phyloP scores from a whole-genome alignment of 2,113 vertebrate species.

The Leiothrix lutea region DNA sequence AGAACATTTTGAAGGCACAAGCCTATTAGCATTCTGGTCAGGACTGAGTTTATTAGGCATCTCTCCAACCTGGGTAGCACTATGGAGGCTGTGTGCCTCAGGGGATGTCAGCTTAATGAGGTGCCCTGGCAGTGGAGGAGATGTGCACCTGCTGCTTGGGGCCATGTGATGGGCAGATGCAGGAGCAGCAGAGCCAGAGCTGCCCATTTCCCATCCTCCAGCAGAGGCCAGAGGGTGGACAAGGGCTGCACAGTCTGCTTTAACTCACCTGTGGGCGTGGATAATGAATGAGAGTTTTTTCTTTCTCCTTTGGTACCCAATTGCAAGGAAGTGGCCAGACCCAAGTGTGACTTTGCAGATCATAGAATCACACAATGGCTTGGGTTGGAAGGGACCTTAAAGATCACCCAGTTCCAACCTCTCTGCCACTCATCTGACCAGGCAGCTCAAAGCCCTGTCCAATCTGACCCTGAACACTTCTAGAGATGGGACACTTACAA shows the following conservation, averaged over 20 bases:
- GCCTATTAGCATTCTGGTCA: conserved; percentile 34
- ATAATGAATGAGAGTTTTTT: neutral
- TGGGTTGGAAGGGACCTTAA: neutral
- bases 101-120: conserved; percentile 22
- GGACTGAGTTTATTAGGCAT: conserved; percentile 25
- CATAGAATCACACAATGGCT: neutral
- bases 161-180: neutral
- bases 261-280: neutral
- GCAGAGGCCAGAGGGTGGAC: neutral
- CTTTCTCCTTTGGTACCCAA: neutral
- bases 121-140: neutral
- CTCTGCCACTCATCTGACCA: neutral
- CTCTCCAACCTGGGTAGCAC: neutral
- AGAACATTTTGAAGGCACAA: neutral
- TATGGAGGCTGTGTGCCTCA: neutral
- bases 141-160: conserved; percentile 2
- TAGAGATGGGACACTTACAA: neutral
- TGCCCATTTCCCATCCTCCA: neutral
- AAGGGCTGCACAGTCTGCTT: neutral
- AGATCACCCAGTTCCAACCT: neutral
- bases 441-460: neutral
- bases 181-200: neutral
- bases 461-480: neutral
- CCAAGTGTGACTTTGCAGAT: neutral
- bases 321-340: neutral